Evolutionary conservation across 2,888 invertebrate species (phyloP).

Genomic region (Hyposoter dolosus): DNA sequence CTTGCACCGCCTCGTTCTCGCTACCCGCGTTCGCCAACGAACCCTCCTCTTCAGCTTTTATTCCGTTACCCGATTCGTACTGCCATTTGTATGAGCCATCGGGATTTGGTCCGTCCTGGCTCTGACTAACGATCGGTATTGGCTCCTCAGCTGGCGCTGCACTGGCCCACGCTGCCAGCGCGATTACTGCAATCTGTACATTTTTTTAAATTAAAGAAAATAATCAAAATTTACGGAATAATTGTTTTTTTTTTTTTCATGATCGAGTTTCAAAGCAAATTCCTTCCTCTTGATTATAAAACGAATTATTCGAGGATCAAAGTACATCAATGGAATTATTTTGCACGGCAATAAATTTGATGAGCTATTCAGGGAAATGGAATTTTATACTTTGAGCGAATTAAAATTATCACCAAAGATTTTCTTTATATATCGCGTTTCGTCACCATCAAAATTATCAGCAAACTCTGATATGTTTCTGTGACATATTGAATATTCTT

Average conservation of each 20-base stretch:
- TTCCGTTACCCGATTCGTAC: constrained; percentile 85
- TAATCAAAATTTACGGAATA: background rate
- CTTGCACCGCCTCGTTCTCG: constrained; percentile 80
- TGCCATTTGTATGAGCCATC: constrained; percentile 82
- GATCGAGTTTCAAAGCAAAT: background rate
- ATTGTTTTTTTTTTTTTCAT: background rate
- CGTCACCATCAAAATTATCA: constrained; percentile 15
- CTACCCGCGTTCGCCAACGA: constrained; percentile 80
- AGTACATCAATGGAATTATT: background rate
- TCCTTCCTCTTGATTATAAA: background rate
- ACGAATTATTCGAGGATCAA: background rate
- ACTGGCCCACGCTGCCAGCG: constrained; percentile 73
- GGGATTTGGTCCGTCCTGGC: constrained; percentile 81
- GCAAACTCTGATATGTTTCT: background rate
- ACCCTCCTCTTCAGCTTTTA: constrained; percentile 83
- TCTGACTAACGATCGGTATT: constrained; percentile 80
- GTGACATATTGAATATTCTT: constrained; percentile 18
- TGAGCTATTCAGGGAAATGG: background rate
- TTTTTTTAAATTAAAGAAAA: background rate
- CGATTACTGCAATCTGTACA: constrained; percentile 75
- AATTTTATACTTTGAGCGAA: background rate
- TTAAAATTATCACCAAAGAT: background rate
- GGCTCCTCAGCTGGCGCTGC: constrained; percentile 76
- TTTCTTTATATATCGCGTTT: constrained; percentile 19
- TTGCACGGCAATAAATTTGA: background rate